Conservation (phyloP, 2,113 vertebrate species). For the Pithys albifrons region DNA sequence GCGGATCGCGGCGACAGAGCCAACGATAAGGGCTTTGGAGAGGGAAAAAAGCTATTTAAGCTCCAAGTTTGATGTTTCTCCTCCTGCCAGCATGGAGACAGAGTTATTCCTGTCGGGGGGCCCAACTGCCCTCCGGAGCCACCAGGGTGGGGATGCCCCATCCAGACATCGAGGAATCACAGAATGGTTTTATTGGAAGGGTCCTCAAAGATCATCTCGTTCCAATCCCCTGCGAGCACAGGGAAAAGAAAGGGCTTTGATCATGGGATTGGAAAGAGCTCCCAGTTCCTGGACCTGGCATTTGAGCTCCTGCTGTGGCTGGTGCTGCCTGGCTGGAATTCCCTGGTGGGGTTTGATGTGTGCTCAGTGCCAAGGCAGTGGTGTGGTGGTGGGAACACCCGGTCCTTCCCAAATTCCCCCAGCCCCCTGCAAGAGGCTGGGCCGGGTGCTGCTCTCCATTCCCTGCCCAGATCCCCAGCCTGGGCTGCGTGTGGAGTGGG, state of each 20-base stretch:
- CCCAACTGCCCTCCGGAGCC: accelerated
- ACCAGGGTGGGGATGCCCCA: background rate
- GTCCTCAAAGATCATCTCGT: background rate
- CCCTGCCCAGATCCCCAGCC: background rate
- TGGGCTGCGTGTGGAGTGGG: accelerated
- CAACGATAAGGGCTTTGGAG: background rate
- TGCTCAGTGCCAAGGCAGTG: background rate
- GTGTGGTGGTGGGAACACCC: accelerated
- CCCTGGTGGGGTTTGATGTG: accelerated
- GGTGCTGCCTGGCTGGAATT: background rate
- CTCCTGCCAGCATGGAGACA: background rate
- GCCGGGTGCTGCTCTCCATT: background rate
- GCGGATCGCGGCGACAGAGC: accelerated
- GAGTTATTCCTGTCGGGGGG: background rate
- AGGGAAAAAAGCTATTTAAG: background rate
- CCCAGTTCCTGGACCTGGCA: accelerated
- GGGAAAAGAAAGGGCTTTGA: background rate
- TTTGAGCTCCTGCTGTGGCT: background rate
- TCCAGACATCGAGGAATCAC: background rate
- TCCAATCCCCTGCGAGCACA: accelerated
- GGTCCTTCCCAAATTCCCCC: accelerated
- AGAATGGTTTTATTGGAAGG: background rate
- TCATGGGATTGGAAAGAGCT: background rate
- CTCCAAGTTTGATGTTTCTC: background rate
- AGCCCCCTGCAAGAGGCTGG: background rate